Evolutionary conservation across 2,797 vertebrate species (phyloP), one percentile per base, ranked within the genome.

Genomic region (Rhinogobio ventralis): DNA sequence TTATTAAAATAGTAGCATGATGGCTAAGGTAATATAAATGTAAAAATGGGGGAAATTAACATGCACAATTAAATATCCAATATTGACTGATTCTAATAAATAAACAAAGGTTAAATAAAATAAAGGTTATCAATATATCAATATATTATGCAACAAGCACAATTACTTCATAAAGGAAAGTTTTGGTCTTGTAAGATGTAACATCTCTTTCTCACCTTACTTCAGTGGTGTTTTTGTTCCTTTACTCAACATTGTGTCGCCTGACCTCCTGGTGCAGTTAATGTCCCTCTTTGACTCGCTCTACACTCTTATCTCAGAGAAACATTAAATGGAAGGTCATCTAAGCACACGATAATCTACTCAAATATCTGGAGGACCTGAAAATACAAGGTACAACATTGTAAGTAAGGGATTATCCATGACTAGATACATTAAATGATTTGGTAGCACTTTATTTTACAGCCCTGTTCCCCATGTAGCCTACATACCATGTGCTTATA

Each of bases 251-350:
- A 20, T 45, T 57, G 45, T 68, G 74, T 78, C 11, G n/a, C 62
- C 45, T 30, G 39, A 33, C 42, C n/a, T 53, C 20, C n/a, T 75
- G 8, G 39, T 15, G 15, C 7, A 33, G 49, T 55, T 23, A 36
- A 4, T 28, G 36, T 42, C 30, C n/a, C 7, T 71, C 36, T 49
- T 39, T 30, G 51, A 39, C 53, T 42, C 33, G 0, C 30, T 60
- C 15, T 10, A n/a, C 42, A 20, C 17, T 45, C 17, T 13, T 66
- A 49, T 49, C 19, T 79, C 42, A 67, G 45, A 80, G 7, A 80
- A 53, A 80, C 30, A 39, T 30, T 67, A 80, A 80, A 53, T 39
- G 9, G 17, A 66, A 19, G 42, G 23, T 79, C 15, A 69, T 80
- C 62, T 51, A 39, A 49, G 11, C 25, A 62, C 42, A 28, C 23